Base-by-base conservation (phyloP, 2,113 vertebrate genomes). In the Pseudopipra pipra region DNA sequence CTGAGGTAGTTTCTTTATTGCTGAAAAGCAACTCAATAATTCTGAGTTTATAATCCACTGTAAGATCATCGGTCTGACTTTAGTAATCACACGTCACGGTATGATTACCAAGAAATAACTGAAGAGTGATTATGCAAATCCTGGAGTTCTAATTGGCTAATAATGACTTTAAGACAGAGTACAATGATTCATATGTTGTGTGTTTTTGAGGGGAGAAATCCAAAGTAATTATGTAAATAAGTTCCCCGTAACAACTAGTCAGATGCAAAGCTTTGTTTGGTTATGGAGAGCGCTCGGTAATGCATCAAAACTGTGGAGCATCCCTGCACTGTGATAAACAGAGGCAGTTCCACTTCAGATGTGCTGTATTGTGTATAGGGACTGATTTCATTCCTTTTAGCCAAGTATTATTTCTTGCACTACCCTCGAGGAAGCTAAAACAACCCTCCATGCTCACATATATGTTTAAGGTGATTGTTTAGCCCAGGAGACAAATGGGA, bases 371-470 rank as follows among this genome's bases (percentile, higher is more conserved):
- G 72, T 85, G 83, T 20, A 25, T 49, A 72, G 90, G 79, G 79
- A 87, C 63, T 52, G 79, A 81, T 94, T 93, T 93, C 5, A 35
- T 86, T 89, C 68, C 73, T 90, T 75, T 70, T 22, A 81, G 70
- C 54, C 35, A 31, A 78, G 56, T 56, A 15, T 67, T 88, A 63
- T 94, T 77, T 67, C 67, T 86, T 85, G 30, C 31, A 41, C 33
- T 78, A 81, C 96, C 93, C 96, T 96, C 76, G 22, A 71, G 95
- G 89, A 96, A 95, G 85, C 77, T 90, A 68, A 96, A 98, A 97
- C 96, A 92, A 85, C 84, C 59, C 83, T 94, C 79, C 19, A 9
- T 89, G 77, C 67, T 97, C 63, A 87, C 66, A 75, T 92, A 92
- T 55, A 46, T 82, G 66, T 80, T 96, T 96, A 95, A 97, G 81